Base-by-base conservation (phyloP, 1,140 invertebrate genomes). In the Hycleus cichorii region DNA sequence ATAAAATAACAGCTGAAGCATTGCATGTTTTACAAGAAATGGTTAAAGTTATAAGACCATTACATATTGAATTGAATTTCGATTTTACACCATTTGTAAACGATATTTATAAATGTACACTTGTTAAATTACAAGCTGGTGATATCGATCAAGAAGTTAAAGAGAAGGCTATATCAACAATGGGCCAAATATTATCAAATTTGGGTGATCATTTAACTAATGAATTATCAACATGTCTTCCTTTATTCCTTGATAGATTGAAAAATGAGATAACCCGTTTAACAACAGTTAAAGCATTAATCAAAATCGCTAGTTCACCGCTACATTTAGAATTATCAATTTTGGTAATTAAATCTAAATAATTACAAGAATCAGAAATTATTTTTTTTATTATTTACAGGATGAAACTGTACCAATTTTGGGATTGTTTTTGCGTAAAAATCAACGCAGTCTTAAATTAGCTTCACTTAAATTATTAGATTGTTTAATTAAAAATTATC, bases 101-200 rank as follows among this genome's bases (percentile, higher is more conserved):
- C 2, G 84, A 89, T 51, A 83, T 98, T 65, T 98, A 97, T 75
- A 77, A 81, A 39, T 92, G 89, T 66, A 94, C 92, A 0, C 75
- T 97, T 49, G 81, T 87, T 49, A 80, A 95, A 62, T 77, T 99
- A 3, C 88, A 87, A 69, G 93, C 95, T n/a, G 88, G 95, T 0
- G 95, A 97, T 72, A 95, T 98, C 65, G 95, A 98, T 78, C 96
- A 98, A 73, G 95, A 98, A 79, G 95, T 98, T 0, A 98, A 98
- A 72, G 96, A 98, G 72, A 81, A 95, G 56, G 95, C 96, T 4
- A 98, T 98, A 57, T 90, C 94, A 2, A 95, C 95, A 68, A 97
- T 97, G 90, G 95, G 93, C 24, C 93, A 96, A 74, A 90, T 97
- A 43, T 85, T 98, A 27, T 88, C 89, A 57, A 91, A 94, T 72